Evolutionary conservation across 1,140 invertebrate species (phyloP).

Genomic region (Lucilia sericata): DNA sequence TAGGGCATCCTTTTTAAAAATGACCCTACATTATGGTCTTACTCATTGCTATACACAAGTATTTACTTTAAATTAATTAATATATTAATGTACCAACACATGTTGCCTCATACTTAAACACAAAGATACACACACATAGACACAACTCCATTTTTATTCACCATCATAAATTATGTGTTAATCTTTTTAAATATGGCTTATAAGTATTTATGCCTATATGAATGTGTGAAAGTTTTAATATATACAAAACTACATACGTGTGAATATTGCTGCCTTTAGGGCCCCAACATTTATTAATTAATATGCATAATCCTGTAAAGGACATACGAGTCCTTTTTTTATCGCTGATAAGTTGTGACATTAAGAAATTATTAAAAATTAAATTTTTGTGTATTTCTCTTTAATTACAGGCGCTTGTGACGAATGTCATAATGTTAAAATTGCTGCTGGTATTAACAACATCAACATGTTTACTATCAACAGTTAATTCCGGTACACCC

Average conservation of each 20-base stretch:
- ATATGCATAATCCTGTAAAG: not conserved
- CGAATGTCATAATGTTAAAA: conserved; percentile 62
- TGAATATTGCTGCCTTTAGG: not conserved
- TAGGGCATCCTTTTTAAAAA: too few species aligned
- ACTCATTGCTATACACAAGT: not conserved
- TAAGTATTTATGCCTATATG: not conserved
- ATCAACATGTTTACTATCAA: conserved; percentile 64
- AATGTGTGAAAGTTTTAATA: too few species aligned
- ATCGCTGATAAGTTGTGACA: not conserved
- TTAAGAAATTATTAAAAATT: conserved; percentile 18
- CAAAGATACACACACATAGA: too few species aligned
- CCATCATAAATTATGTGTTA: not conserved
- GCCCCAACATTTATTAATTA: not conserved
- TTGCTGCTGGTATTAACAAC: conserved; percentile 58
- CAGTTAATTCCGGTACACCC: conserved; percentile 64
- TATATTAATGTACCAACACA: not conserved
- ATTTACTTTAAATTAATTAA: conserved; percentile 4
- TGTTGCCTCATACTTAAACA: too few species aligned
- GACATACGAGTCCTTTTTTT: conserved; percentile 21
- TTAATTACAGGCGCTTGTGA: conserved; percentile 56
- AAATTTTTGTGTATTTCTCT: not conserved
- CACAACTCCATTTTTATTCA: not conserved
- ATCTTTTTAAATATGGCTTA: not conserved
- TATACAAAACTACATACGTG: too few species aligned
- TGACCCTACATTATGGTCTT: too few species aligned